Percentiles rank a stretch among this genome's conserved stretches.
phyloP scores from a whole-genome alignment of 2,797 vertebrate genomes.

The Lateolabrax maculatus region DNA sequence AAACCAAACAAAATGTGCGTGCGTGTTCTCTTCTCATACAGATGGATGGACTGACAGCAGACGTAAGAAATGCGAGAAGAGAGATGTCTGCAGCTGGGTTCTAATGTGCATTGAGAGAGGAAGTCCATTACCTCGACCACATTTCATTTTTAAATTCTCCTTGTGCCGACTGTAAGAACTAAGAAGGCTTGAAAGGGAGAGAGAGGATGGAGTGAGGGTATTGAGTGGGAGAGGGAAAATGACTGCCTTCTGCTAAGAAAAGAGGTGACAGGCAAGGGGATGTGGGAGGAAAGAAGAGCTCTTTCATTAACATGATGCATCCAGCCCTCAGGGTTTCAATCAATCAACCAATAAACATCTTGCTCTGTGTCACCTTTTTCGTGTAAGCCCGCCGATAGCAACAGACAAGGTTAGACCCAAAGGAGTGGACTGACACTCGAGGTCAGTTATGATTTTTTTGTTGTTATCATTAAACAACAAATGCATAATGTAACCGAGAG shows the following conservation, averaged over 20 bases:
- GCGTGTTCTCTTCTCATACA: slow-evolving; percentile 11
- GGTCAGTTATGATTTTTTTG: neutral
- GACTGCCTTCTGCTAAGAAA: slow-evolving; percentile 36
- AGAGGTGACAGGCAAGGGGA: slow-evolving; percentile 20
- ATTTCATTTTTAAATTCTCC: slow-evolving; percentile 42
- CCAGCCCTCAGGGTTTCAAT: slow-evolving; percentile 29
- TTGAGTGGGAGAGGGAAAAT: slow-evolving; percentile 45
- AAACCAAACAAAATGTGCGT: slow-evolving; percentile 57
- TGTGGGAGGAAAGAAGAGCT: slow-evolving; percentile 19
- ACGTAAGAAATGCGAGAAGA: slow-evolving; percentile 23
- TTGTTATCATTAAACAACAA: slow-evolving; percentile 1
- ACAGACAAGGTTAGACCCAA: neutral
- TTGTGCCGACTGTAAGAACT: slow-evolving; percentile 1
- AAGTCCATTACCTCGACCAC: slow-evolving; percentile 17
- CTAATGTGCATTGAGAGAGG: slow-evolving; percentile 12
- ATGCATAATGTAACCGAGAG: neutral
- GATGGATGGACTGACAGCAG: slow-evolving; percentile 21
- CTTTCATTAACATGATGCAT: slow-evolving; percentile 53
- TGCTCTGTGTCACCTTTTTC: slow-evolving; percentile 30
- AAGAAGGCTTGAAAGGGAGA: slow-evolving; percentile 10
- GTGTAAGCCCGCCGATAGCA: slow-evolving; percentile 8
- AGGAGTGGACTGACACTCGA: neutral
- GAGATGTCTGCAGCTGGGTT: slow-evolving; percentile 17
- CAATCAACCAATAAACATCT: slow-evolving; percentile 51
- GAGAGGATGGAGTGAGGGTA: slow-evolving; percentile 5